These are phyloP conservation scores for Epistrophe eligans DNA, from an alignment of 2,888 invertebrate genomes.

Conservation along the genomic window DNA sequence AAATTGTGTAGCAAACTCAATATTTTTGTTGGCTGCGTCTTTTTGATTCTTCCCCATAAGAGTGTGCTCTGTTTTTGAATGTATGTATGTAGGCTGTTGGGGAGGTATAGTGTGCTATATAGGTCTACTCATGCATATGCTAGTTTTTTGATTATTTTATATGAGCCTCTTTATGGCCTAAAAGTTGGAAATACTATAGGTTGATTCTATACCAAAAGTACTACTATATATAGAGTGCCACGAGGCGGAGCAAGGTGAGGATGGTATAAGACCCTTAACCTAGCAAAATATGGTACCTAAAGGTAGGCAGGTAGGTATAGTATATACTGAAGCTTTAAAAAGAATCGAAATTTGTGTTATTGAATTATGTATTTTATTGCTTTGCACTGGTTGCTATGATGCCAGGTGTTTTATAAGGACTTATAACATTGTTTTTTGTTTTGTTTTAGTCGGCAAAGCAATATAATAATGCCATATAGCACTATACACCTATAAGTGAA, in stretches of 20 bases:
- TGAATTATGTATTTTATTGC: slow-evolving; percentile 74
- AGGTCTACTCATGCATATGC: slow-evolving; percentile 53
- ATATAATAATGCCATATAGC: not conserved
- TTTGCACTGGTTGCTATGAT: slow-evolving; percentile 54
- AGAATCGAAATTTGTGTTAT: slow-evolving; percentile 68
- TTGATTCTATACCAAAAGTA: not conserved
- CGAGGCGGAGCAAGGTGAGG: not conserved
- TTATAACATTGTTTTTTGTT: slow-evolving; percentile 16
- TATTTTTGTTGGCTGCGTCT: slow-evolving; percentile 44
- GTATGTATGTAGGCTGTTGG: not conserved
- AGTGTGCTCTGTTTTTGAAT: not conserved
- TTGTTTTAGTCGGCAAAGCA: not conserved
- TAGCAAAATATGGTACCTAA: slow-evolving; percentile 1
- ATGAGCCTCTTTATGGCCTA: slow-evolving; percentile 58
- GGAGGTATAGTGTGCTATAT: not conserved
- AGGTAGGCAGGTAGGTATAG: too few relatives aligned
- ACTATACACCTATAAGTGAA: not conserved
- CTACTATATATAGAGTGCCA: not conserved
- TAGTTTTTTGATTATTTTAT: slow-evolving; percentile 67
- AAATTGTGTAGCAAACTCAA: slow-evolving; percentile 20
- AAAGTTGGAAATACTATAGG: slow-evolving; percentile 30
- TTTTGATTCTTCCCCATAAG: slow-evolving; percentile 19
- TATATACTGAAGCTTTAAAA: slow-evolving; percentile 35
- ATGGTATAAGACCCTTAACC: slow-evolving; percentile 22
- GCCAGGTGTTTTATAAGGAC: slow-evolving; percentile 39